phyloP scores from a whole-genome alignment of 2,113 vertebrate species.

The Actenoides hombroni region DNA sequence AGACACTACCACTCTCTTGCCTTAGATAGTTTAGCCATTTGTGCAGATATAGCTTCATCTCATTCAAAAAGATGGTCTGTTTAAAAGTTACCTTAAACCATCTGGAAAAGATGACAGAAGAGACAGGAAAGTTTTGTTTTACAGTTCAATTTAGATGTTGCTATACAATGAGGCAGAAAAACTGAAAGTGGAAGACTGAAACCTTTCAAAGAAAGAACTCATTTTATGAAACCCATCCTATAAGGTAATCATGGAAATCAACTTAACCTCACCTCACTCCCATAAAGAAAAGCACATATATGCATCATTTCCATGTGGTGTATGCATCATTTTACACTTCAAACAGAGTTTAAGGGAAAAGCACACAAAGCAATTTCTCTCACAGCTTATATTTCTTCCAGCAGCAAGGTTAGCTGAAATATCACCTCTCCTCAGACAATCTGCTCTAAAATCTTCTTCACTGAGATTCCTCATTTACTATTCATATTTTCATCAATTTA shows the following conservation, averaged over 20 bases:
- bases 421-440: not conserved
- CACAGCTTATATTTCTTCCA: not conserved
- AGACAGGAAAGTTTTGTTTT: not conserved
- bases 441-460: not conserved
- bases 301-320: not conserved
- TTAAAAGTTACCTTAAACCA: not conserved
- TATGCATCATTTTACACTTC: not conserved
- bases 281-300: not conserved
- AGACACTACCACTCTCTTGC: not conserved
- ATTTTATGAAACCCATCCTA: not conserved
- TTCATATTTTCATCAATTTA: not conserved
- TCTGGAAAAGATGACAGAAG: not conserved
- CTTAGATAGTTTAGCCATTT: not conserved
- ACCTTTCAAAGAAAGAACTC: not conserved
- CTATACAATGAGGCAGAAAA: not conserved
- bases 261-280: fast-evolving
- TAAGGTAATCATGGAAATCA: not conserved
- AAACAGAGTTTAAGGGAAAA: not conserved
- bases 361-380: not conserved
- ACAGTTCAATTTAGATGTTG: not conserved
- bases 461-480: not conserved
- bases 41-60: not conserved
- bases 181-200: not conserved
- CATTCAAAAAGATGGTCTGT: not conserved
- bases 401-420: not conserved